Conservation (phyloP, 2,113 vertebrate genomes). For the Cavia porcellus region DNA sequence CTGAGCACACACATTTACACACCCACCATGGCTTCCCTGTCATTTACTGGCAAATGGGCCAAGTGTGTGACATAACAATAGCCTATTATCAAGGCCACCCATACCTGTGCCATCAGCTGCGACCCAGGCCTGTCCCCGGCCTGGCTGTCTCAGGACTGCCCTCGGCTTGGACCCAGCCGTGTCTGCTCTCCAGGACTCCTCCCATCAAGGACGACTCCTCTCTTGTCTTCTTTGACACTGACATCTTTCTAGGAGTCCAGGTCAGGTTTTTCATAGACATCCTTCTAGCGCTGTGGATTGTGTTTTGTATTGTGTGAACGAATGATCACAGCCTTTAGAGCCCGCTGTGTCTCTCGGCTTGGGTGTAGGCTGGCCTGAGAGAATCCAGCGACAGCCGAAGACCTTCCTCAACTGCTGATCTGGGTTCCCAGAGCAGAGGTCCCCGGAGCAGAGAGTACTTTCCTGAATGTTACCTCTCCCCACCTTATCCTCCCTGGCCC, state of each 20-base stretch:
- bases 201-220: background rate
- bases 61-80: too few relatives aligned
- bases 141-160: background rate
- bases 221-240: background rate
- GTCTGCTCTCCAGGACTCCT: background rate
- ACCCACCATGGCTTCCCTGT: background rate
- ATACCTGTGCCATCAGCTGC: background rate
- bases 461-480: background rate
- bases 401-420: background rate
- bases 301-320: background rate
- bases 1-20: background rate
- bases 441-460: background rate
- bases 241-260: background rate
- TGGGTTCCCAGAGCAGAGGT: background rate
- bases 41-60: background rate
- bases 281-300: background rate
- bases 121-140: background rate
- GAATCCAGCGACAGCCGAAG: background rate
- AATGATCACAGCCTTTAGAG: background rate
- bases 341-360: background rate
- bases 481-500: background rate
- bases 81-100: background rate
- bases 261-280: background rate
- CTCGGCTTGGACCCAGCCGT: background rate
- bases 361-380: too few relatives aligned